phyloP scores from a whole-genome alignment of 2,888 invertebrate species.

The Pandemis heparana region DNA sequence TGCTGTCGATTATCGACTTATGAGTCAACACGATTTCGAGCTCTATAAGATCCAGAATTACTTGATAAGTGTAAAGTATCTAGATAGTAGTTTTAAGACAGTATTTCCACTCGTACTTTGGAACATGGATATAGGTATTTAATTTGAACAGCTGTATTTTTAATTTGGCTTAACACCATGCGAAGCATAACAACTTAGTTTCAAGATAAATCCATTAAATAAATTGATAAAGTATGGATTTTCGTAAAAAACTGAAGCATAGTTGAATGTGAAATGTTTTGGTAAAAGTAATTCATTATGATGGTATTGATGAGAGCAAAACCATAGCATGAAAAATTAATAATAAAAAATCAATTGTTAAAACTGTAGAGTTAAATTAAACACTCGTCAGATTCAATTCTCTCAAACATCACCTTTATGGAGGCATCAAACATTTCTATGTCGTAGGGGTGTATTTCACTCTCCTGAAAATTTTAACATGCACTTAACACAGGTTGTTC shows the following conservation, averaged over 20 bases:
- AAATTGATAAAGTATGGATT: neutral
- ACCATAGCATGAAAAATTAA: slow-evolving; percentile 21
- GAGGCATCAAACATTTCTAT: slow-evolving; percentile 81
- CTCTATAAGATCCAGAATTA: neutral
- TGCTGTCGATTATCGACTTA: neutral
- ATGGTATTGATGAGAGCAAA: slow-evolving; percentile 28
- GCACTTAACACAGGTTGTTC: slow-evolving; percentile 23
- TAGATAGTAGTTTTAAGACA: neutral
- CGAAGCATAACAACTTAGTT: slow-evolving; percentile 43
- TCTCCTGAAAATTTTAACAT: slow-evolving; percentile 75
- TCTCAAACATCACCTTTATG: slow-evolving; percentile 78
- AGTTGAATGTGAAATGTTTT: slow-evolving; percentile 3
- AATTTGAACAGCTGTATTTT: slow-evolving; percentile 29
- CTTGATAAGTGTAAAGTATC: neutral
- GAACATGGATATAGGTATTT: neutral
- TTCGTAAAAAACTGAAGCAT: neutral
- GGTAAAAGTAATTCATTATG: neutral
- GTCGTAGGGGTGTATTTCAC: slow-evolving; percentile 71
- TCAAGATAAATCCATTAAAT: slow-evolving; percentile 1
- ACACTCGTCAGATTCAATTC: slow-evolving; percentile 53
- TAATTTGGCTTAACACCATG: slow-evolving; percentile 45
- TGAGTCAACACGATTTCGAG: neutral
- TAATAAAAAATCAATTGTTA: neutral
- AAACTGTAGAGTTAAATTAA: slow-evolving; percentile 54
- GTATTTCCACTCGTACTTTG: neutral